Conservation (phyloP, 64 coral and sea anemone genomes). For the Montipora efflorescens region DNA sequence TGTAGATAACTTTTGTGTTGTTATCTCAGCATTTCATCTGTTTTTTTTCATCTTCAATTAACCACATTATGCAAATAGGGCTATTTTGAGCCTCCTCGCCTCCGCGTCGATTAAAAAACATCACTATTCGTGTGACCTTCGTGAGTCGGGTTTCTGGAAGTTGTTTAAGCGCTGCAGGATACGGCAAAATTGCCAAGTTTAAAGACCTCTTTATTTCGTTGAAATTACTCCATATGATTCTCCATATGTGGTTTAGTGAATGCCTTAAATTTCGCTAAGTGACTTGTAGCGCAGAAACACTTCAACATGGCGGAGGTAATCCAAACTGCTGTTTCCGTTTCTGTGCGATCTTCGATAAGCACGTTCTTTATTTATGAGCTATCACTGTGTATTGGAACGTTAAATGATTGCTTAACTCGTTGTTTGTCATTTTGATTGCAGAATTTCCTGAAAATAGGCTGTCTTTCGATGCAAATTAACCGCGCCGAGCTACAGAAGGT, state of each 20-base stretch:
- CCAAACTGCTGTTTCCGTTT: not conserved
- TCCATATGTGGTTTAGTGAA: not conserved
- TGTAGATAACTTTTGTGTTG: not conserved
- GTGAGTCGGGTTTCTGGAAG: not conserved
- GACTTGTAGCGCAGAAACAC: not conserved
- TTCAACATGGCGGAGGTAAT: constrained; percentile 55
- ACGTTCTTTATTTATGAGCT: not conserved
- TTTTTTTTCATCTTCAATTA: not conserved
- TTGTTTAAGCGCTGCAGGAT: constrained; percentile 45
- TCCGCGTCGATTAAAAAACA: constrained; percentile 22
- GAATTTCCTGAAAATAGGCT: constrained; percentile 61
- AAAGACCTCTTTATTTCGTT: constrained; percentile 3
- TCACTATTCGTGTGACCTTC: not conserved
- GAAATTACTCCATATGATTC: not conserved
- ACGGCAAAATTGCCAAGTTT: constrained; percentile 24
- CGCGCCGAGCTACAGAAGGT: constrained; percentile 90
- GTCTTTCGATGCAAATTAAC: constrained; percentile 94
- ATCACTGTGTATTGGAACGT: not conserved
- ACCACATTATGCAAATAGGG: constrained; percentile 7
- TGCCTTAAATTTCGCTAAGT: not conserved
- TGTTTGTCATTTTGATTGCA: not conserved
- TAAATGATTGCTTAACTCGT: not conserved
- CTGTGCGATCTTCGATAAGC: not conserved
- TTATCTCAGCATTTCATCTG: not conserved
- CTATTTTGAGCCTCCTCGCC: constrained; percentile 11